phyloP scores from a whole-genome alignment of 2,113 vertebrate genomes.

The Psephotus haematonotus region DNA sequence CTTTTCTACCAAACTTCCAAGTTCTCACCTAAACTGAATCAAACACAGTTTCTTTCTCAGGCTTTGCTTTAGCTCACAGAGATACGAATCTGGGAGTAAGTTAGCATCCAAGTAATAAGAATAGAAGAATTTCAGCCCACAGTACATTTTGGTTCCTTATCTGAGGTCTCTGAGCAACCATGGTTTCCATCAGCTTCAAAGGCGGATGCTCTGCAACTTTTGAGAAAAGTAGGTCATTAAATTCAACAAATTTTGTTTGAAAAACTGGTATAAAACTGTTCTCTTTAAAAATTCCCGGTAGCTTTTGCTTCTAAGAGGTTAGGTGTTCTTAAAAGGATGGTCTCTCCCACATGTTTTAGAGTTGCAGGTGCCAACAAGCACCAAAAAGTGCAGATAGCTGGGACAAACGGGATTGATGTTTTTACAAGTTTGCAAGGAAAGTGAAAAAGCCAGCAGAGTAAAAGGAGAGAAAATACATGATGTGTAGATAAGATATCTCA shows the following conservation, averaged over 20 bases:
- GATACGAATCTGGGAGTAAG: neutral
- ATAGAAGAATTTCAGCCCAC: neutral
- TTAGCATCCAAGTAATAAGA: neutral
- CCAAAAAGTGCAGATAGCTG: neutral
- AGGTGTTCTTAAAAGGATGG: neutral
- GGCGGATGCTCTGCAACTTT: neutral
- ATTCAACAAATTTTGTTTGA: neutral
- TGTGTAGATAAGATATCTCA: neutral
- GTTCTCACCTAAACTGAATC: neutral
- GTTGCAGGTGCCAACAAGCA: neutral
- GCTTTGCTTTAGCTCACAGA: neutral
- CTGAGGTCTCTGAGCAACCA: neutral
- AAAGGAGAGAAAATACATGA: neutral
- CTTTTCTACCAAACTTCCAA: neutral
- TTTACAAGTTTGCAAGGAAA: neutral
- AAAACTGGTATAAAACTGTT: neutral
- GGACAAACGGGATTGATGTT: neutral
- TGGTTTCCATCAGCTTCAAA: constrained; percentile 5
- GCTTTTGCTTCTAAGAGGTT: neutral
- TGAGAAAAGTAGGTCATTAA: neutral
- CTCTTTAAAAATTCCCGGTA: neutral
- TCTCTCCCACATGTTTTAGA: neutral
- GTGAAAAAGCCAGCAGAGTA: neutral
- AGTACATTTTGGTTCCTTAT: neutral
- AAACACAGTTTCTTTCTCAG: neutral